Base-by-base conservation (phyloP, 2,113 vertebrate genomes). In the Crotalus horridus region DNA sequence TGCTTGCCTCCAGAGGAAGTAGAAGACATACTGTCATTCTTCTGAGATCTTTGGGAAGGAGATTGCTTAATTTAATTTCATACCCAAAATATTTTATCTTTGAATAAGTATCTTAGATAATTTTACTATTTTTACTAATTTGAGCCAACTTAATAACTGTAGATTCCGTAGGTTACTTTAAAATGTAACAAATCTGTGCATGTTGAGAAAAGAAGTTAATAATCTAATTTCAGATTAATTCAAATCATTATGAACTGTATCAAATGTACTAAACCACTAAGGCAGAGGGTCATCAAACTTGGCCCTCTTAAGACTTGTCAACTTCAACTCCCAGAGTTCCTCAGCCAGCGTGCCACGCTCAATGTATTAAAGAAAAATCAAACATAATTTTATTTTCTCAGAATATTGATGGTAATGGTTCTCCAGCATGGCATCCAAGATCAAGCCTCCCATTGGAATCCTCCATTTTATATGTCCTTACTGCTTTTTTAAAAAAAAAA, bases 81-180 rank as follows among this genome's bases (percentile, higher is more conserved):
- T 94, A 91, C 29, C 93, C 93, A 95, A 9, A n/a, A 86, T 74
- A 92, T 89, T 81, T 1, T 81, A 21, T 3, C 20, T 43, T 81
- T 85, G 87, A 94, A 95, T 94, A 64, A 33, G 43, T 53, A 95
- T 92, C 86, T 11, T 23, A 20, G 0, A 95, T 95, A 92, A 96
- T 95, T 95, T 94, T 88, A n/a, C 85, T 96, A 94, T 95, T 95
- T 95, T 51, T 51, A 51, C 48, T 94, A 91, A 93, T 96, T 81
- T 81, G 33, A 92, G 96, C 91, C 90, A 58, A 64, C 26, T 17
- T 29, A 90, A 12, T 61, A 93, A 58, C 33, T 0, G 53, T 0
- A 1, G 46, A 0, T 91, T 93, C 93, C 91, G 56, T 24, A 1
- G 92, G 93, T 87, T 20, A 13, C 46, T 4, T 93, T 54, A 55